Percentiles rank a stretch among this genome's conserved stretches.
Evolutionary conservation across 2,888 invertebrate genomes (phyloP).

Genomic region (Drosophila bunnanda): DNA sequence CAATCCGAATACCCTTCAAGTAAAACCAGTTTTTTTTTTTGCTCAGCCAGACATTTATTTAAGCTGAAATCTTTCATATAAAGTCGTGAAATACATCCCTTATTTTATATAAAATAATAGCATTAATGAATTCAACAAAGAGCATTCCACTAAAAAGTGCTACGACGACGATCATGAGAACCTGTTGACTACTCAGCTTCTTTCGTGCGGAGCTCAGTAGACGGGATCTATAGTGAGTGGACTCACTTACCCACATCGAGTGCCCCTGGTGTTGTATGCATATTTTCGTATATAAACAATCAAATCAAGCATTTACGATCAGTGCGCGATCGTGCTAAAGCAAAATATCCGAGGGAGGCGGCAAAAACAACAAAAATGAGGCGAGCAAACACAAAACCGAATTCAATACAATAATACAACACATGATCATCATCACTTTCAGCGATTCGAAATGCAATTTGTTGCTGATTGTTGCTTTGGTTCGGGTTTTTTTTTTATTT

Average conservation of each 20-base stretch:
- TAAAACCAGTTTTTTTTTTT: conserved; percentile 4
- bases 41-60: background rate
- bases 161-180: conserved; percentile 8
- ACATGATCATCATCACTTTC: conserved; percentile 69
- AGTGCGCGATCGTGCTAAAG: conserved; percentile 62
- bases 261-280: conserved; percentile 51
- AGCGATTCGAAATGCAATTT: conserved; percentile 59
- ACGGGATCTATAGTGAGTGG: conserved; percentile 18
- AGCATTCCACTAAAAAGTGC: conserved; percentile 3
- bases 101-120: background rate
- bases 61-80: background rate
- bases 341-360: conserved; percentile 23
- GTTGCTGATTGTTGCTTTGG: conserved; percentile 35
- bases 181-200: conserved; percentile 21
- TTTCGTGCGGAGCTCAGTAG: conserved; percentile 10
- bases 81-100: conserved; percentile 6
- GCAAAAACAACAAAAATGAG: conserved; percentile 30
- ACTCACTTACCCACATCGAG: conserved; percentile 35
- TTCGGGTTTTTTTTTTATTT: conserved; percentile 29
- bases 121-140: conserved; percentile 12
- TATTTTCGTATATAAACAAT: conserved; percentile 70
- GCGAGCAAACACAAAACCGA: conserved; percentile 28
- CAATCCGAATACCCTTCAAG: background rate
- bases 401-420: conserved; percentile 41
- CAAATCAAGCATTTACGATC: conserved; percentile 75